phyloP scores from a whole-genome alignment of 2,113 vertebrate species.

The Oryzias celebensis region DNA sequence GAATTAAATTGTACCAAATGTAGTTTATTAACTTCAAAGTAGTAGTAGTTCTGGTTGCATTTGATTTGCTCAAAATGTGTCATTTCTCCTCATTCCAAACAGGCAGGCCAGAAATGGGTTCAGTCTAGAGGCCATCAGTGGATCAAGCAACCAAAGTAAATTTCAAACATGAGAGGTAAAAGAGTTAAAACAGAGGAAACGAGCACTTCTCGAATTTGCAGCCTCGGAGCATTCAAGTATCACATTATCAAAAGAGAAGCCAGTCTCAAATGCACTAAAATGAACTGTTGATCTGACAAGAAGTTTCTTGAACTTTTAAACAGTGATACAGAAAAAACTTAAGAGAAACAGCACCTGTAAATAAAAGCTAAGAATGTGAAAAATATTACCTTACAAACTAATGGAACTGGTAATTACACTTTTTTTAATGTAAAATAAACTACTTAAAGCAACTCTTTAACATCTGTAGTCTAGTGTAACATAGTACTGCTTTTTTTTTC shows the following conservation, averaged over 20 bases:
- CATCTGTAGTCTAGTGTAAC: neutral
- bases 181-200: slow-evolving; percentile 47
- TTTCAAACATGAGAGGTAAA: slow-evolving; percentile 41
- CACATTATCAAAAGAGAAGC: slow-evolving; percentile 35
- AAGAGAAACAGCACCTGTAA: no score
- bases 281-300: slow-evolving; percentile 10
- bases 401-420: no score
- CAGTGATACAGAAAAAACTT: no score
- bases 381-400: no score
- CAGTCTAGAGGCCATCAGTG: slow-evolving; percentile 25
- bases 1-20: neutral
- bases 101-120: slow-evolving; percentile 32
- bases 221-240: slow-evolving; percentile 31
- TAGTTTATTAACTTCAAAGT: neutral
- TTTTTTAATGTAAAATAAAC: no score
- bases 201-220: slow-evolving; percentile 42
- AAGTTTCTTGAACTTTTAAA: no score
- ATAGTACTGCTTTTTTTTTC: neutral
- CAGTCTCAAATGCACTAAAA: slow-evolving; percentile 46
- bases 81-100: slow-evolving; percentile 56
- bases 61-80: slow-evolving; percentile 51
- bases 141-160: slow-evolving; percentile 47
- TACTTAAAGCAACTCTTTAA: no score
- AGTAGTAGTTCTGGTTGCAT: neutral
- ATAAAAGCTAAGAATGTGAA: no score